Evolutionary conservation across 2,113 vertebrate species (phyloP).

Genomic region (Microcebus tavaratra): DNA sequence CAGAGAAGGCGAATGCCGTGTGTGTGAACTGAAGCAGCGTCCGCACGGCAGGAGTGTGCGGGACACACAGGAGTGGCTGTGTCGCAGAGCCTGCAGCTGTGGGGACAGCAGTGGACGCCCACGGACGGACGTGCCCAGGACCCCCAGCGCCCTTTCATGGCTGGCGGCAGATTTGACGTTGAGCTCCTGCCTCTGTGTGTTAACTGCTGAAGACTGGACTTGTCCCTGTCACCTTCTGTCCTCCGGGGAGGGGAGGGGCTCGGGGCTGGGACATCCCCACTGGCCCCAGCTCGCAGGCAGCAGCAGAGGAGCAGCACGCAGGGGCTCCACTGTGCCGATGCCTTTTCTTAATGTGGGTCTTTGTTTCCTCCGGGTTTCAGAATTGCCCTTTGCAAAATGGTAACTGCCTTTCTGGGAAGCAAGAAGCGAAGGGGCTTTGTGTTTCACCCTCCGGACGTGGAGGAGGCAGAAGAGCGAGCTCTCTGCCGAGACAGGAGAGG

Average conservation of each 20-base stretch:
- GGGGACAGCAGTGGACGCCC: background rate
- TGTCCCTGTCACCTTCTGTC: background rate
- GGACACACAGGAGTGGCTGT: background rate
- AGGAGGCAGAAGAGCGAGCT: background rate
- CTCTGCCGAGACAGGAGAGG: background rate
- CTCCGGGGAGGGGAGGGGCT: background rate
- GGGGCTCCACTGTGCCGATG: fast-evolving
- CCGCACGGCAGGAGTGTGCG: background rate
- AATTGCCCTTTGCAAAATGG: background rate
- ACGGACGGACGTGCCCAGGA: background rate
- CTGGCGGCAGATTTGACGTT: background rate
- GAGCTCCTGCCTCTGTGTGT: background rate
- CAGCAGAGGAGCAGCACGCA: background rate
- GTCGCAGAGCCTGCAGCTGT: fast-evolving
- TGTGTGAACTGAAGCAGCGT: background rate
- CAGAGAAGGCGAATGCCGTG: fast-evolving
- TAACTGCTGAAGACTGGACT: background rate
- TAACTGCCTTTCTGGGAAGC: background rate
- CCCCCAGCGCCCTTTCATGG: fast-evolving
- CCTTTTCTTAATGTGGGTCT: background rate
- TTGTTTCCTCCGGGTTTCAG: background rate
- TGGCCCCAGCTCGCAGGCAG: background rate
- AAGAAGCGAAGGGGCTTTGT: background rate
- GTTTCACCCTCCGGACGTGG: background rate
- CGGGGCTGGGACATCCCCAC: fast-evolving